A percentile compares a stretch with the other conserved stretches of the same genome.
Conservation (phyloP, 2,888 invertebrate genomes). For the Apoda limacodes region DNA sequence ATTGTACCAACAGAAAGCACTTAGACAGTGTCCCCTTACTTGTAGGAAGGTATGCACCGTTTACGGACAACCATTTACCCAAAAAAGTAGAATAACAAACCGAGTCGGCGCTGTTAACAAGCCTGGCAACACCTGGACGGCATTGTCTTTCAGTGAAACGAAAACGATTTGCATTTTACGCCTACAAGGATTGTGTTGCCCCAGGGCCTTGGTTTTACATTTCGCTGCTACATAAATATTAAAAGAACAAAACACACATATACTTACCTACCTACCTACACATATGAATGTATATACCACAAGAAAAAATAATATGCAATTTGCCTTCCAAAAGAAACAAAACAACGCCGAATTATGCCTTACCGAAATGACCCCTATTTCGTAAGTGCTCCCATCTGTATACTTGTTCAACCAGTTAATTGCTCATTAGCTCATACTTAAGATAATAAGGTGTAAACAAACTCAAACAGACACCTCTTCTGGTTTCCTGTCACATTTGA, state of each 20-base stretch:
- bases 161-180: slow-evolving; percentile 60
- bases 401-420: slow-evolving; percentile 25
- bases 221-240: too few species aligned
- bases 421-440: slow-evolving; percentile 28
- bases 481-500: slow-evolving; percentile 30
- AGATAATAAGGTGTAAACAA: slow-evolving; percentile 37
- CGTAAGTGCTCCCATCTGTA: slow-evolving; percentile 28
- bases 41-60: slow-evolving; percentile 62
- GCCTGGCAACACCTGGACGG: slow-evolving; percentile 53
- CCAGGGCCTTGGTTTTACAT: too few species aligned
- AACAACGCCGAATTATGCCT: too few species aligned
- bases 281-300: too few species aligned
- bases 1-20: slow-evolving; percentile 56
- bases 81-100: slow-evolving; percentile 67
- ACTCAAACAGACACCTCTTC: slow-evolving; percentile 34
- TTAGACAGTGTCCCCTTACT: slow-evolving; percentile 58
- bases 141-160: slow-evolving; percentile 61
- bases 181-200: too few species aligned
- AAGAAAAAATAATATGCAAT: too few species aligned
- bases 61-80: slow-evolving; percentile 60
- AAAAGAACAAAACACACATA: too few species aligned
- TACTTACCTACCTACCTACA: too few species aligned
- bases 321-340: too few species aligned
- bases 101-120: slow-evolving; percentile 59
- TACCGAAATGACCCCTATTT: too few species aligned